Conservation (phyloP, 2,113 vertebrate genomes). For the Spheniscus mendiculus region DNA sequence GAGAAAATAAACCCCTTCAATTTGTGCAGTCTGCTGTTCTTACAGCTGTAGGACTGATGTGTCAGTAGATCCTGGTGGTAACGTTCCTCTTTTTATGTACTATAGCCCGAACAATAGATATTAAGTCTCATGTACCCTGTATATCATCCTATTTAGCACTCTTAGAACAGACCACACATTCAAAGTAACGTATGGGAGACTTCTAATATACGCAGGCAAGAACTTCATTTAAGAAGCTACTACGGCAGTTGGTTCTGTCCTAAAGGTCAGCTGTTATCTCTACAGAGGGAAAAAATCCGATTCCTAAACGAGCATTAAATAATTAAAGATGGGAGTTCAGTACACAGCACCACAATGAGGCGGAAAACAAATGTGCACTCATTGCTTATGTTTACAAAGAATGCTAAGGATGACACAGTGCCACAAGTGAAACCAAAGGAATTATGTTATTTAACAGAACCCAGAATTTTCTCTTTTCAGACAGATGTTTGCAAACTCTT, state of each 20-base stretch:
- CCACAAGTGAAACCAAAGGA: background rate
- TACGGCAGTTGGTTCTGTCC: background rate
- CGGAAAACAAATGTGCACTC: background rate
- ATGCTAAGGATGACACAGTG: fast-evolving
- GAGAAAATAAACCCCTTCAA: background rate
- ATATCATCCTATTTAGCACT: background rate
- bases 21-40: background rate
- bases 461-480: background rate
- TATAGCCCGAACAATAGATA: background rate
- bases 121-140: background rate
- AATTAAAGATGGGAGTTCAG: background rate
- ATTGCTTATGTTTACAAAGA: background rate
- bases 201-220: background rate
- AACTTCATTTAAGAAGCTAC: background rate
- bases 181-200: background rate
- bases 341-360: background rate
- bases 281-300: background rate
- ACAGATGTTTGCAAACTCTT: background rate
- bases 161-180: background rate
- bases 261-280: background rate
- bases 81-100: background rate
- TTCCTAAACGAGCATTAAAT: background rate
- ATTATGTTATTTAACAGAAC: background rate
- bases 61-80: background rate
- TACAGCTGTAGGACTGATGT: background rate